Evolutionary conservation across 1,140 invertebrate species (phyloP).

Genomic region (Ladona fulva): DNA sequence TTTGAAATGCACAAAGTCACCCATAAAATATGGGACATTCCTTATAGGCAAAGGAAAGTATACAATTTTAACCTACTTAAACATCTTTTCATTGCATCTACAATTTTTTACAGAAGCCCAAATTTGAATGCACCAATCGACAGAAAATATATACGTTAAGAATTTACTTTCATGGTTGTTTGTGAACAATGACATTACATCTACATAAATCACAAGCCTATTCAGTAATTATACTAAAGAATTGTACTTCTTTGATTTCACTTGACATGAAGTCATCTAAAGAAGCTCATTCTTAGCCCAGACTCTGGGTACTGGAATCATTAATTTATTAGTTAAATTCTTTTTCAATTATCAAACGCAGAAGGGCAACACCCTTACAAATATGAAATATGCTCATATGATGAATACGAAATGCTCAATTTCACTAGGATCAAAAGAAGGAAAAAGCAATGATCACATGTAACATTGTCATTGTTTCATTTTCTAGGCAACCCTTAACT

Average conservation of each 20-base stretch:
- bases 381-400: too few species aligned
- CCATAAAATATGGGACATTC: neutral
- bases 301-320: neutral
- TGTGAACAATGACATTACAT: neutral
- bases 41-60: constrained; percentile 2
- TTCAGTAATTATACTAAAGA: neutral
- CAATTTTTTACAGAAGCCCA: constrained; percentile 1
- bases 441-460: too few species aligned
- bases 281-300: neutral
- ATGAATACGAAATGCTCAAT: too few species aligned
- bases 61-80: neutral
- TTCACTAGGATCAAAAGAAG: too few species aligned
- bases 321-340: neutral
- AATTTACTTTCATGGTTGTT: neutral
- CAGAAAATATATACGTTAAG: constrained; percentile 3
- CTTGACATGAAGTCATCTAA: neutral
- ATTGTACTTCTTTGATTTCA: constrained; percentile 10
- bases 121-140: neutral
- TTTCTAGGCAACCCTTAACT: too few species aligned
- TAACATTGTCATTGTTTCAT: too few species aligned
- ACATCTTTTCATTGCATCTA: neutral
- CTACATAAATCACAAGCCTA: constrained; percentile 9
- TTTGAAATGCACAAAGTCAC: neutral
- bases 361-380: neutral
- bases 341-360: neutral